phyloP scores from a whole-genome alignment of 2,113 vertebrate genomes.

The Xiphophorus couchianus region DNA sequence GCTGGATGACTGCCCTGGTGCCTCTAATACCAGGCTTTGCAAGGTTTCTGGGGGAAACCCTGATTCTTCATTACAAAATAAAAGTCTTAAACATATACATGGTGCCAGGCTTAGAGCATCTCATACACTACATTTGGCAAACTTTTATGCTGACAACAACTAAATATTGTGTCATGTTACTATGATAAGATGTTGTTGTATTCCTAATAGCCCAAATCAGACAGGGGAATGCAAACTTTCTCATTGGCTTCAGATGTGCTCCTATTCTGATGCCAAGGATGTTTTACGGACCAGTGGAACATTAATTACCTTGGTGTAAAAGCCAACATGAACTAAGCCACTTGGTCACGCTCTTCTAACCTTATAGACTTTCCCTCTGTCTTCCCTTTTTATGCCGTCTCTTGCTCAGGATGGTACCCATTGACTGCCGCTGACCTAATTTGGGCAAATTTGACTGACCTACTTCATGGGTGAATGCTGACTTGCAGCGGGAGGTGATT shows the following conservation, averaged over 20 bases:
- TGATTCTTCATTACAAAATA: background rate
- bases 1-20: too few species aligned
- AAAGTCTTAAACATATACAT: background rate
- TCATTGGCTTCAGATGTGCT: constrained; percentile 58
- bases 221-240: constrained; percentile 65
- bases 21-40: too few species aligned
- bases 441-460: constrained; percentile 82
- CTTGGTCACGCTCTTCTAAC: constrained; percentile 60
- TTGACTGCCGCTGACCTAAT: constrained; percentile 80
- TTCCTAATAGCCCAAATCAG: constrained; percentile 16
- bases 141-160: background rate
- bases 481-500: constrained; percentile 70
- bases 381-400: constrained; percentile 33
- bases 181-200: background rate
- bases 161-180: background rate
- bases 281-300: constrained; percentile 32
- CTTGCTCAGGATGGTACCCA: constrained; percentile 63
- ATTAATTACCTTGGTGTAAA: constrained; percentile 63
- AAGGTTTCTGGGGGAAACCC: too few species aligned
- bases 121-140: background rate
- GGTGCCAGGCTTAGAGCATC: background rate
- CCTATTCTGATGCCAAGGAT: constrained; percentile 46
- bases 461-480: constrained; percentile 78
- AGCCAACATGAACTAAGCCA: constrained; percentile 53
- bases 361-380: constrained; percentile 23